These are phyloP conservation scores for Drosophila colorata DNA, from an alignment of 2,888 invertebrate genomes.

Conservation along the genomic window DNA sequence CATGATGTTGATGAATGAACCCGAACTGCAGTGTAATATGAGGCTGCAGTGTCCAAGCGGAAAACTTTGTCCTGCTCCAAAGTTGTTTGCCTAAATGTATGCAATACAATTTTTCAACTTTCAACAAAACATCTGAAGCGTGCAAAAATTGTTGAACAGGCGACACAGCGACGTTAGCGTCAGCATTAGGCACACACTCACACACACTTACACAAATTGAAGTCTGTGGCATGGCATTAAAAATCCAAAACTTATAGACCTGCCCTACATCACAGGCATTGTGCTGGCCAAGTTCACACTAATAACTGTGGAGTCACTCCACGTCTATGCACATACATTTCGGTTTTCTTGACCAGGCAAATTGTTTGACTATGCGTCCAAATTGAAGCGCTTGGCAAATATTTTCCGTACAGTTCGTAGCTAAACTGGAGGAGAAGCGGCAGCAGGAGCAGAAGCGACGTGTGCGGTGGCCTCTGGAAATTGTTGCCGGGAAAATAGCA, in stretches of 20 bases:
- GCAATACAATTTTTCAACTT: constrained; percentile 63
- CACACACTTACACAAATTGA: constrained; percentile 15
- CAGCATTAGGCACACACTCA: constrained; percentile 48
- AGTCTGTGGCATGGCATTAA: constrained; percentile 52
- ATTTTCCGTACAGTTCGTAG: constrained; percentile 45
- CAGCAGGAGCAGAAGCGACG: constrained; percentile 1
- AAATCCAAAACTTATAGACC: constrained; percentile 31
- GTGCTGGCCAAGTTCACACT: constrained; percentile 43
- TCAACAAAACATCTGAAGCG: constrained; percentile 57
- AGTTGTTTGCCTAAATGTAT: constrained; percentile 51
- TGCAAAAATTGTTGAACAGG: constrained; percentile 53
- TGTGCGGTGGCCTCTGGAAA: constrained; percentile 41
- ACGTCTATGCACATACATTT: constrained; percentile 51
- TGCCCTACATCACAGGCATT: constrained; percentile 1
- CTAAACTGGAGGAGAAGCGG: constrained; percentile 6
- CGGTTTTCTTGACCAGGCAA: constrained; percentile 57
- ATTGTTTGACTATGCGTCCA: constrained; percentile 73
- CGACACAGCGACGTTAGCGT: constrained; percentile 21
- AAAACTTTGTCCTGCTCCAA: constrained; percentile 48
- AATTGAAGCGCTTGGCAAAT: constrained; percentile 74
- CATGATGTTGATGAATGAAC: constrained; percentile 12
- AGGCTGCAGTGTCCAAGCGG: constrained; percentile 16
- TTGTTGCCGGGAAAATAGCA: constrained; percentile 65
- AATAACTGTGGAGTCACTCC: constrained; percentile 42
- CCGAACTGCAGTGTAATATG: constrained; percentile 20